Base-by-base conservation (phyloP, 2,797 vertebrate genomes). In the Molossus molossus region DNA sequence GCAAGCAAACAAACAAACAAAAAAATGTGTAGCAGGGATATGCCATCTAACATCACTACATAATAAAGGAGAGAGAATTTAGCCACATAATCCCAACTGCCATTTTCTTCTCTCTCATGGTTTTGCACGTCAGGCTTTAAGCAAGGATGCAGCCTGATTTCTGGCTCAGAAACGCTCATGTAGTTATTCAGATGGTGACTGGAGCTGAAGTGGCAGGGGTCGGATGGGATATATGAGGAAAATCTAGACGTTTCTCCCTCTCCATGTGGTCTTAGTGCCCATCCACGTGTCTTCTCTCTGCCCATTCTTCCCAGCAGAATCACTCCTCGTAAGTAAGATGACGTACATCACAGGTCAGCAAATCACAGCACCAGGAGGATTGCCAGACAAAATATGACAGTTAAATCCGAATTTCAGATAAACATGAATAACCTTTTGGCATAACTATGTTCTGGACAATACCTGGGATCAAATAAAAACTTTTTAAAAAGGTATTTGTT, bases 181-280 rank as follows among this genome's bases (percentile, higher is more conserved):
- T 4, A 29, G 5, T 89, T 50, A 29, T 86, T 58, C 10, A 84
- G 11, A n/a, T 14, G 37, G 14, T 62, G 14, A n/a, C 3, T 73
- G 64, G 25, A 58, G 48, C 20, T 79, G 65, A 60, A 89, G 29
- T 80, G 27, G 9, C 40, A 88, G 15, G 45, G 1, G 3, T n/a
- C 4, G 3, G 5, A 5, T 21, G 9, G 10, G 21, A 15, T 5
- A n/a, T 18, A 37, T 9, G 37, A 14, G 1, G 64, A 6, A 8
- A 57, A 10, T 6, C 13, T 48, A 53, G 8, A 3, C 9, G n/a
- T 57, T 23, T 50, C 10, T 70, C 37, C 37, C 5, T 55, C 21
- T 94, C 64, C 9, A 37, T 50, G 50, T 64, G n/a, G 6, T 45
- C 55, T 57, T 82, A 37, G 25, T 27, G 69, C 9, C 48, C 29